A percentile compares a stretch with the other conserved stretches of the same genome.
phyloP scores from a whole-genome alignment of 2,888 invertebrate species.

The Xiphydria camelus region DNA sequence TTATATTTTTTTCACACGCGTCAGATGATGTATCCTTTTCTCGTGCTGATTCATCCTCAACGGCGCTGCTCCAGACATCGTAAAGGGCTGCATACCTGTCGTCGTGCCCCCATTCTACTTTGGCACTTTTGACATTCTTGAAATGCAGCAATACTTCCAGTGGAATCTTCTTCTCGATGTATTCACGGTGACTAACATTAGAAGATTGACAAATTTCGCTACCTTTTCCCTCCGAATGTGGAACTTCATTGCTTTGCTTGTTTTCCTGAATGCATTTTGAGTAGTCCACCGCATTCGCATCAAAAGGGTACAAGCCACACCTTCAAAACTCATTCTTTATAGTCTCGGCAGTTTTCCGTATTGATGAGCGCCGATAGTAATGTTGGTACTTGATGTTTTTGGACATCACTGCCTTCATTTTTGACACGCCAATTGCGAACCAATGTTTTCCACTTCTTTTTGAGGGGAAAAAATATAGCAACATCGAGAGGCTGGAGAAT shows the following conservation, averaged over 20 bases:
- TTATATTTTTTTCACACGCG: not conserved
- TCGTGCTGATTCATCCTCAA: slow-evolving; percentile 12
- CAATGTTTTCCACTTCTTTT: slow-evolving; percentile 24
- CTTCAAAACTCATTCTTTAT: slow-evolving; percentile 20
- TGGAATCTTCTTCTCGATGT: slow-evolving; percentile 18
- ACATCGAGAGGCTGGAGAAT: slow-evolving; percentile 32
- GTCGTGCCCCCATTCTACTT: slow-evolving; percentile 13
- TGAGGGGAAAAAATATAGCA: slow-evolving; percentile 27
- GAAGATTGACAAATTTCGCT: slow-evolving; percentile 1
- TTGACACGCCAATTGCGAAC: slow-evolving; percentile 22
- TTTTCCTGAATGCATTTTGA: slow-evolving; percentile 15
- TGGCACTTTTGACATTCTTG: slow-evolving; percentile 7
- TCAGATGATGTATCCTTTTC: slow-evolving; percentile 3
- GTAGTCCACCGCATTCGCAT: slow-evolving; percentile 22
- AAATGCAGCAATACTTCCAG: slow-evolving; percentile 15
- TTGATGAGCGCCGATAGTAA: slow-evolving; percentile 17
- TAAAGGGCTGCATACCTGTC: slow-evolving; percentile 15
- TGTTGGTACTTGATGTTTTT: slow-evolving; percentile 23
- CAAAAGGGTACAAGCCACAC: slow-evolving; percentile 22
- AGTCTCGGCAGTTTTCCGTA: slow-evolving; percentile 9
- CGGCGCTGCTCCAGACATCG: slow-evolving; percentile 13
- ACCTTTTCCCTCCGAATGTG: not conserved
- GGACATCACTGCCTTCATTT: slow-evolving; percentile 20
- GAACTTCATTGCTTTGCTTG: slow-evolving; percentile 4
- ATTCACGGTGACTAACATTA: slow-evolving; percentile 12